Evolutionary conservation across 2,888 invertebrate genomes (phyloP), one percentile per base, ranked within the genome.

Genomic region (Drosophila acutilabella): DNA sequence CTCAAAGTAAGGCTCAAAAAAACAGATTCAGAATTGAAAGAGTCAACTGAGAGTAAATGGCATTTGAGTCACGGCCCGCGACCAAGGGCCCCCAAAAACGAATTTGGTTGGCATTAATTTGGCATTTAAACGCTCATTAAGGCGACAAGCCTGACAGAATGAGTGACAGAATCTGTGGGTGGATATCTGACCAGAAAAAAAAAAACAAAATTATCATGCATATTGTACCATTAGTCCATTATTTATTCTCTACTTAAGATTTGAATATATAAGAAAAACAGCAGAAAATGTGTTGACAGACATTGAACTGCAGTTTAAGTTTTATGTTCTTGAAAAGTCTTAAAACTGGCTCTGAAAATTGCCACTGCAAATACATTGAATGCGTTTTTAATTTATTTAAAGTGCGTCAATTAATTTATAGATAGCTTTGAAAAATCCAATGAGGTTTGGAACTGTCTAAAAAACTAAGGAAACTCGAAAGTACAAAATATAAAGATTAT

Each of bases 121-220:
- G 83, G 75, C 87, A 83, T 82, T 82, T 86, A 80, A 78, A 62
- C 65, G 66, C 81, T 86, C 80, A 82, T 82, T 86, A 86, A 78
- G 81, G 72, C 71, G 87, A 83, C 82, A 82, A 47, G 51, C 65
- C 58, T 47, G 73, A 80, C 77, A 69, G 57, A 64, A 52, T 65
- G 84, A 80, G 69, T 83, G 80, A 84, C 81, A 81, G 81, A 67
- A 81, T 84, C 70, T 57, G 81, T 84, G 85, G 85, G 85, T 74
- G 80, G 67, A 73, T 64, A 78, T 75, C 73, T 69, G 45, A 11
- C 66, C 41, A 61, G 56, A 57, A 65, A 59, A 69, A 56, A 38
- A 45, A 14, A 36, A 26, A 33, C 11, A 33, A 33, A 36, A 36
- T 18, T n/a, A 14, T 36, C 16, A 16, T n/a, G 44, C n/a, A 16